A percentile compares a stretch with the other conserved stretches of the same genome.
Evolutionary conservation across 2,888 invertebrate genomes (phyloP).

Genomic region (Gordius sp.): DNA sequence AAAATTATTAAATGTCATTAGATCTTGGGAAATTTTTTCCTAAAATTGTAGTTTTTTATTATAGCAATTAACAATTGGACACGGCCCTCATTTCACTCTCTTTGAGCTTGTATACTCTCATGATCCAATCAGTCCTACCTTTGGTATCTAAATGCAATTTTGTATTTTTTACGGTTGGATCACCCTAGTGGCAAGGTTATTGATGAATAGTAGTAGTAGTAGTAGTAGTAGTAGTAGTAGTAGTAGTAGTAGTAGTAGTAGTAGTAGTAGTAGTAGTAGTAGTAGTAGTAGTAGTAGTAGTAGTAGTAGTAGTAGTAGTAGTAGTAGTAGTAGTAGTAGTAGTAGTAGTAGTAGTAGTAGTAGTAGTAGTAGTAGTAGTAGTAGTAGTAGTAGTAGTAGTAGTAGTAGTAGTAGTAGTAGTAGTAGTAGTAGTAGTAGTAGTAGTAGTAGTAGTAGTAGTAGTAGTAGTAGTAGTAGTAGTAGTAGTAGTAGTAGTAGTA

Average conservation of each 20-base stretch:
- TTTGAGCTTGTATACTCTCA: too few relatives aligned
- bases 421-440: slow-evolving; percentile 18
- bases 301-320: slow-evolving; percentile 18
- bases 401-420: slow-evolving; percentile 18
- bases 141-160: too few relatives aligned
- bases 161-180: too few relatives aligned
- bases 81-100: too few relatives aligned
- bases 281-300: slow-evolving; percentile 18
- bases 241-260: slow-evolving; percentile 18
- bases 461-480: slow-evolving; percentile 15
- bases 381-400: slow-evolving; percentile 18
- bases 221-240: slow-evolving; percentile 18
- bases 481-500: slow-evolving; percentile 17
- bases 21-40: too few relatives aligned
- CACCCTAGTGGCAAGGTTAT: too few relatives aligned
- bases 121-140: too few relatives aligned
- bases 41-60: too few relatives aligned
- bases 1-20: too few relatives aligned
- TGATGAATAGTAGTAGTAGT: neutral
- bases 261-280: slow-evolving; percentile 17
- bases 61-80: too few relatives aligned
- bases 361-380: slow-evolving; percentile 18
- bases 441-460: slow-evolving; percentile 18
- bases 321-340: slow-evolving; percentile 18
- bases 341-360: slow-evolving; percentile 18